Base-by-base conservation (phyloP, 2,888 invertebrate genomes). In the Hyles lineata region DNA sequence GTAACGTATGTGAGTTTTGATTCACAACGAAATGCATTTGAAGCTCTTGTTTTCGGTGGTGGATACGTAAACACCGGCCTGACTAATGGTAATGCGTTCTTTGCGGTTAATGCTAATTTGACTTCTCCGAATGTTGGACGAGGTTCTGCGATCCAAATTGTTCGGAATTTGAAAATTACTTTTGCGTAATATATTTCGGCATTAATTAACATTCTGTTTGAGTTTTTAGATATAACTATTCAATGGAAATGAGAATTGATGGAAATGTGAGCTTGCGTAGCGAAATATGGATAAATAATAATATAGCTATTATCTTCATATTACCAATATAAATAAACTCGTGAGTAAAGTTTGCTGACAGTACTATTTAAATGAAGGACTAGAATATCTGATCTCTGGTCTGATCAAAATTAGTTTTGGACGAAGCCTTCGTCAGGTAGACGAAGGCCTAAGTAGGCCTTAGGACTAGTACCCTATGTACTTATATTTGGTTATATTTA, bases 1-100 rank as follows among this genome's bases (percentile, higher is more conserved):
- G 79, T 89, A 88, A 90, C 88, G 85, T 88, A 90, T 88, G 88
- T 80, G 85, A 86, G 83, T 89, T 91, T 89, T 90, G 89, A 91
- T 89, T 89, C 83, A 80, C 76, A 83, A 77, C 76, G 89, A 89
- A 88, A 84, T 86, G 81, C 82, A 78, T 75, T 77, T 72, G 71
- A 78, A 80, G 75, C 78, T 75, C 62, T 72, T 79, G 76, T 75
- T 82, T 82, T 79, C 78, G 75, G 73, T 70, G 77, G 75, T 62
- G 70, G 76, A 32, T 73, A 72, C 59, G 78, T 76, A 84, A 85
- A 84, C 82, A 82, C 72, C 72, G 62, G 70, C 73, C 23, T 72
- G 62, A 70, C 43, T 73, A 55, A 71, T 59, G 62, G 61, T 71
- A 73, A 73, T 62, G 55, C 55, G 6, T 70, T 63, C 62, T 62